A percentile compares a stretch with the other conserved stretches of the same genome.
Evolutionary conservation across 2,113 vertebrate genomes (phyloP).

Genomic region (Takifugu bimaculatus): DNA sequence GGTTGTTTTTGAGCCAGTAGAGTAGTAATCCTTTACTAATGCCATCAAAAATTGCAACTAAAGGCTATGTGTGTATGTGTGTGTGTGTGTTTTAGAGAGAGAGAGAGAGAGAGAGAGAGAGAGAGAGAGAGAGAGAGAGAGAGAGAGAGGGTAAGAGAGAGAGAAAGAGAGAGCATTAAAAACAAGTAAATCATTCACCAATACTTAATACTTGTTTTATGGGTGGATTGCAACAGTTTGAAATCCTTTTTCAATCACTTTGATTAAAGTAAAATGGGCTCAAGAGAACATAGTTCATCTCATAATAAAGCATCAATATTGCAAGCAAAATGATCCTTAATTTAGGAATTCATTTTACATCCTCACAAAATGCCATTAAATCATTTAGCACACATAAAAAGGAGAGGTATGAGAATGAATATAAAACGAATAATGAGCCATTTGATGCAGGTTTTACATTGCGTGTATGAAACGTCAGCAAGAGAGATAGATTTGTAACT

Average conservation of each 20-base stretch:
- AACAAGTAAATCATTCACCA: not conserved
- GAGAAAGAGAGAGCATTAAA: not conserved
- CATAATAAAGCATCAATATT: too few species aligned
- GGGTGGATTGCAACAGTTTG: not conserved
- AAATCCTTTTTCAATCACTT: not conserved
- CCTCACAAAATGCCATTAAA: not conserved
- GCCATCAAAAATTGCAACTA: not conserved
- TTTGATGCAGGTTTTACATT: slow-evolving; percentile 16
- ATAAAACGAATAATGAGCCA: slow-evolving; percentile 1
- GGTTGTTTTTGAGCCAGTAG: not conserved
- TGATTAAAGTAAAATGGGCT: too few species aligned
- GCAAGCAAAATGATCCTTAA: too few species aligned
- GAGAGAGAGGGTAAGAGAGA: not conserved
- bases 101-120: too few species aligned
- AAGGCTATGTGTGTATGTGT: not conserved
- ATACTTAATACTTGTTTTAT: not conserved
- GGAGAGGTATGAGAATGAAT: too few species aligned
- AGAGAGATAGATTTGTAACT: slow-evolving; percentile 22
- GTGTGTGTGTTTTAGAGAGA: too few species aligned
- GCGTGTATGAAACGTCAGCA: not conserved
- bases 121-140: too few species aligned
- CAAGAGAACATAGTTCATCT: too few species aligned
- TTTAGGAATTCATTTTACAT: too few species aligned
- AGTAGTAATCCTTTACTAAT: slow-evolving; percentile 2
- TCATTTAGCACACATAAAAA: not conserved